Conservation (phyloP, 1,140 invertebrate genomes). For the Varroa destructor region DNA sequence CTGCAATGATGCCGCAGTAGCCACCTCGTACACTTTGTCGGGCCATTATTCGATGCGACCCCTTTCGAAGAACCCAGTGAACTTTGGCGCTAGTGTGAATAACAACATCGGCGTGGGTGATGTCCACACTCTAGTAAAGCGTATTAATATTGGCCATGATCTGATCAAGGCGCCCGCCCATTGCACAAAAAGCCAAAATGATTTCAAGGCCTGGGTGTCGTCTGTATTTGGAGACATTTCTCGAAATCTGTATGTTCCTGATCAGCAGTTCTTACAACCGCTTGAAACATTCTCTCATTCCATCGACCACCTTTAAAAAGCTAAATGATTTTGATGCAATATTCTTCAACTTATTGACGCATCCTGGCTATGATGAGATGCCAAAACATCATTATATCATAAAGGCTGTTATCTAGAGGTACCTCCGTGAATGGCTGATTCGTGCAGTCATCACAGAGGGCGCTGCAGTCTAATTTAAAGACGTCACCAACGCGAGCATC, state of each 20-base stretch:
- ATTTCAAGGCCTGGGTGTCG: conserved; percentile 41
- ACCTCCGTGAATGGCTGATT: no score
- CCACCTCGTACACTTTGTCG: neutral
- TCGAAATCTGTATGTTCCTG: conserved; percentile 63
- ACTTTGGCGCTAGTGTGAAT: neutral
- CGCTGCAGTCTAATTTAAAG: no score
- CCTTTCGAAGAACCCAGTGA: neutral
- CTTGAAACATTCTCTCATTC: no score
- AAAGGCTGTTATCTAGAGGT: no score
- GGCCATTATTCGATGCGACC: conserved; percentile 1
- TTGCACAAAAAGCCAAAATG: conserved; percentile 52
- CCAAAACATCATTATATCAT: no score
- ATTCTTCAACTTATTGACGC: no score
- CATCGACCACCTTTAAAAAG: no score
- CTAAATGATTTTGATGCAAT: no score
- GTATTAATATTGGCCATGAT: conserved; percentile 61
- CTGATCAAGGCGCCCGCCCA: conserved; percentile 60
- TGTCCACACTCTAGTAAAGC: conserved; percentile 44
- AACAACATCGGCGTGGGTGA: neutral
- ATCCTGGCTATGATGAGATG: no score
- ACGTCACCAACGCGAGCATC: no score
- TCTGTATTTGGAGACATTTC: conserved; percentile 51
- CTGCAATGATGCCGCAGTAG: neutral
- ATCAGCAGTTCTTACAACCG: conserved; percentile 50
- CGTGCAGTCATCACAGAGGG: no score